These are phyloP conservation scores for Orientallactaga bullata DNA, from an alignment of 2,113 vertebrate species.

Conservation along the genomic window DNA sequence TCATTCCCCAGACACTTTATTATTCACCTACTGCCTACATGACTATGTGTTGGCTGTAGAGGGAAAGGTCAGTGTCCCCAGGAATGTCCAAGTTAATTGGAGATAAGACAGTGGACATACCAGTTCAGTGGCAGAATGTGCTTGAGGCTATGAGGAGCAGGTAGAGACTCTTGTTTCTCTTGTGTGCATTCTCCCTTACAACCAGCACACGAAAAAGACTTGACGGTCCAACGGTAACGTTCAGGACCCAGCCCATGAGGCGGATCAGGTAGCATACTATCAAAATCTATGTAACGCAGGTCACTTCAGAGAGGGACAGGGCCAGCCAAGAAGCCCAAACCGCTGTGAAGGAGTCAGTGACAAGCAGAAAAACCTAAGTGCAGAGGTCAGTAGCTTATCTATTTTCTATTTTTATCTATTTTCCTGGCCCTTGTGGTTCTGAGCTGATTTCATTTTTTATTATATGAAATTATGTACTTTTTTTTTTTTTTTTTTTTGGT, in stretches of 20 bases:
- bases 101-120: background rate
- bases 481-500: too few species aligned
- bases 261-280: fast-evolving
- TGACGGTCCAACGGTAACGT: background rate
- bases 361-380: background rate
- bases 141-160: too few species aligned
- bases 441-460: background rate
- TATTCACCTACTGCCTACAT: background rate
- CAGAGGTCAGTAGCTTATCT: background rate
- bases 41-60: background rate
- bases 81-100: background rate
- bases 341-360: background rate
- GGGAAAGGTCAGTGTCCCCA: background rate
- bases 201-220: background rate
- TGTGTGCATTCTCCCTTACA: background rate
- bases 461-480: too few species aligned
- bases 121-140: too few species aligned
- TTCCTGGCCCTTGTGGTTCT: background rate
- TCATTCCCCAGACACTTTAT: background rate
- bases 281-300: background rate
- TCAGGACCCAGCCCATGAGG: background rate
- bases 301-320: background rate
- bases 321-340: background rate
- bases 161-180: background rate
- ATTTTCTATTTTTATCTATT: too few species aligned